Conservation (phyloP, 1,140 invertebrate genomes). For the Rhagoletis pomonella region DNA sequence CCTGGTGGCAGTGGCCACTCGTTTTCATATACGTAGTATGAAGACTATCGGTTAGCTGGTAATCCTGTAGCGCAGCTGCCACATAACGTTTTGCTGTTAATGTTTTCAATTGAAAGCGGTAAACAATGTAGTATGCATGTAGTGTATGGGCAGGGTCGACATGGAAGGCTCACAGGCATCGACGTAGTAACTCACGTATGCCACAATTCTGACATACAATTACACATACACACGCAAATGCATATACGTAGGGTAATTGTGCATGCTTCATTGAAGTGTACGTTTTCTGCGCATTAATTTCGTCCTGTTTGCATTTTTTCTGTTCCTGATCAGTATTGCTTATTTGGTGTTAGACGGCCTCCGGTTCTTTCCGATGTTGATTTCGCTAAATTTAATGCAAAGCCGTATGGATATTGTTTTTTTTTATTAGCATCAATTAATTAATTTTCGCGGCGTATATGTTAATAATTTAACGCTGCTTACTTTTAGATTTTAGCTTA, state of each 20-base stretch:
- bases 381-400: constrained; percentile 39
- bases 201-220: neutral
- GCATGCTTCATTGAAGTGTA: neutral
- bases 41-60: too few relatives aligned
- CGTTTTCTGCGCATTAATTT: neutral
- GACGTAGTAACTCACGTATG: neutral
- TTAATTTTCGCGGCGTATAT: neutral
- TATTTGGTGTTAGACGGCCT: neutral
- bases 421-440: neutral
- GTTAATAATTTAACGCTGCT: neutral
- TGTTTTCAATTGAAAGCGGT: too few relatives aligned
- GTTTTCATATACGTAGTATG: too few relatives aligned
- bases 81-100: too few relatives aligned
- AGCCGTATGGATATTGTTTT: constrained; percentile 18
- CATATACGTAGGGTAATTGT: neutral
- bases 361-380: neutral
- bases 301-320: neutral
- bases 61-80: too few relatives aligned
- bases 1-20: too few relatives aligned
- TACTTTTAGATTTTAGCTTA: neutral
- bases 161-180: neutral
- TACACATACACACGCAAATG: neutral
- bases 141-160: too few relatives aligned
- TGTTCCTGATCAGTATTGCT: neutral
- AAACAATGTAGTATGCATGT: too few relatives aligned